Percentiles rank a stretch among this genome's conserved stretches.
phyloP scores from a whole-genome alignment of 2,797 vertebrate genomes.

The Tokudaia tokunoshimensis region DNA sequence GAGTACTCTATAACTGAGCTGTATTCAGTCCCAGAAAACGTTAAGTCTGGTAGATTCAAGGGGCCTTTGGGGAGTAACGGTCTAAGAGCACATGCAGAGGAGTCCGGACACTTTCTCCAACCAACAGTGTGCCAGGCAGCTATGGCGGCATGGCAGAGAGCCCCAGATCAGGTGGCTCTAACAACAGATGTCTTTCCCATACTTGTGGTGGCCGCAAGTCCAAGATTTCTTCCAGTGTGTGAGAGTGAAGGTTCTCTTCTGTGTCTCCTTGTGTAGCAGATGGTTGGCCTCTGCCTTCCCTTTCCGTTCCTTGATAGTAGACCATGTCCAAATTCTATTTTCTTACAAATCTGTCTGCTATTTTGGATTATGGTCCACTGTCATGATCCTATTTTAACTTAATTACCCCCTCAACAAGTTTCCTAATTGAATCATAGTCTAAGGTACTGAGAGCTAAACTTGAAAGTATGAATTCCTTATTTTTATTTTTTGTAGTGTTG shows the following conservation, averaged over 20 bases:
- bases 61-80: background rate
- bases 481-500: background rate
- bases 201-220: background rate
- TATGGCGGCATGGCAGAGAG: background rate
- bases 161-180: background rate
- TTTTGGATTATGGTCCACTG: background rate
- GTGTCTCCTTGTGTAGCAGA: background rate
- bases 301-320: background rate
- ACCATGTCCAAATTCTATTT: background rate
- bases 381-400: background rate
- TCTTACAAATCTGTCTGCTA: background rate
- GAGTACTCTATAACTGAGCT: background rate
- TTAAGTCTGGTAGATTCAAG: background rate
- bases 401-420: background rate
- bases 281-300: background rate
- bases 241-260: background rate
- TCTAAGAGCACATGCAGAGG: background rate
- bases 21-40: background rate
- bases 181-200: background rate
- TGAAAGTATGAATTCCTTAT: background rate
- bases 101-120: background rate
- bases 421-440: background rate
- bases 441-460: background rate
- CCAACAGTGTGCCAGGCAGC: background rate
- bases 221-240: background rate